These are phyloP conservation scores for Forbesichthys agassizii DNA, from an alignment of 2,113 vertebrate genomes.

Conservation along the genomic window DNA sequence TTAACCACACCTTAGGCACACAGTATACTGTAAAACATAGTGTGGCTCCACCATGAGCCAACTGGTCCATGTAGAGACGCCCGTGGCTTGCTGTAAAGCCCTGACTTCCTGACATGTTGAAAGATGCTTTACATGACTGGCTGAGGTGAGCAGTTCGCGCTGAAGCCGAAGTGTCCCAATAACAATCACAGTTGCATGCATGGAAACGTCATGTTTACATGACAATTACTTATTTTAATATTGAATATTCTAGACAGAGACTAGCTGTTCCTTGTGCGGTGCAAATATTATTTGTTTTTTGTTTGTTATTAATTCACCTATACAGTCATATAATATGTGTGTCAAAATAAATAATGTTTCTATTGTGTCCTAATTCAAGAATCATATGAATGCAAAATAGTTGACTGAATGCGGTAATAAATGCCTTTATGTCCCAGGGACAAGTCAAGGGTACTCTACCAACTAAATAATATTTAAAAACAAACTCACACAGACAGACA, in stretches of 20 bases:
- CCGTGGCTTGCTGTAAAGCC: neutral
- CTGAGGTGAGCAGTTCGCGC: constrained; percentile 43
- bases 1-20: too few relatives aligned
- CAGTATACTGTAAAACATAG: too few relatives aligned
- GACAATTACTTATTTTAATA: constrained; percentile 13
- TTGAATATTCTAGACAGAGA: too few relatives aligned
- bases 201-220: constrained; percentile 21
- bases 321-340: too few relatives aligned
- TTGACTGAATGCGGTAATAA: neutral
- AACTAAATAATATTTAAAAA: constrained; percentile 16
- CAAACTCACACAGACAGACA: constrained; percentile 15
- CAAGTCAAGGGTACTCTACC: constrained; percentile 2
- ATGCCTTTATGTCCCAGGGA: neutral
- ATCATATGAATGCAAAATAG: too few relatives aligned
- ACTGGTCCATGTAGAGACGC: neutral
- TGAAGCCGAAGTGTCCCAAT: constrained; percentile 59
- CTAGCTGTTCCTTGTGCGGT: too few relatives aligned
- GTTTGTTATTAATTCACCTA: too few relatives aligned
- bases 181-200: constrained; percentile 51
- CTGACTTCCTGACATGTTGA: constrained; percentile 34
- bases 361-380: too few relatives aligned
- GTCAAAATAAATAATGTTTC: too few relatives aligned
- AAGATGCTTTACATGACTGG: constrained; percentile 46
- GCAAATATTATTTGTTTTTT: too few relatives aligned
- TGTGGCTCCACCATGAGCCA: too few relatives aligned